Conservation (phyloP, 2,797 vertebrate genomes). For the Coendou prehensilis region DNA sequence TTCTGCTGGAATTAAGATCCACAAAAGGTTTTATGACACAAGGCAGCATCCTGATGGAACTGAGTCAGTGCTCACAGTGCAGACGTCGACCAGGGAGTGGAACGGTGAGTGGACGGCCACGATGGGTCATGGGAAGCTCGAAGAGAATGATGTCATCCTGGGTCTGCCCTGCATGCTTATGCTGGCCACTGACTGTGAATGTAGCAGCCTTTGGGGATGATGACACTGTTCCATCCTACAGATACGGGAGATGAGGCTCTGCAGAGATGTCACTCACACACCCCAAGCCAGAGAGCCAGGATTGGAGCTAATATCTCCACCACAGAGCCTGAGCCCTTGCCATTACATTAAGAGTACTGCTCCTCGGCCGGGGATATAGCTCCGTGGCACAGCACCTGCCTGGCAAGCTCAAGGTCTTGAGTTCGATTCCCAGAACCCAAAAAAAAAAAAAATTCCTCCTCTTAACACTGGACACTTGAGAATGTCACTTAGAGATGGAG, state of each 20-base stretch:
- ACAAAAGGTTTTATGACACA: constrained; percentile 64
- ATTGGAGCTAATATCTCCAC: background rate
- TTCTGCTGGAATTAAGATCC: constrained; percentile 80
- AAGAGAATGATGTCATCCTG: too few relatives aligned
- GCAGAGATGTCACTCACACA: background rate
- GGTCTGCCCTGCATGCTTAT: background rate
- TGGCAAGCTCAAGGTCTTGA: too few relatives aligned
- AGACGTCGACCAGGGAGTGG: constrained; percentile 82
- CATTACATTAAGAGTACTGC: background rate
- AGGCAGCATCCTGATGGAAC: constrained; percentile 20
- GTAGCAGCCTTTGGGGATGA: background rate
- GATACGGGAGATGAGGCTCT: background rate
- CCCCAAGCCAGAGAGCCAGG: background rate
- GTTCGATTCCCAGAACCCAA: too few relatives aligned
- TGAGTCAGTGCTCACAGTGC: constrained; percentile 83
- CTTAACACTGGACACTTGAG: background rate
- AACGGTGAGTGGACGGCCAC: constrained; percentile 83
- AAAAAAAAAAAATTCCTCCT: background rate
- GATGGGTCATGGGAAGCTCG: fast-evolving
- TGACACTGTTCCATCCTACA: background rate
- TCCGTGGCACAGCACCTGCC: too few relatives aligned
- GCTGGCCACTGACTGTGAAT: background rate
- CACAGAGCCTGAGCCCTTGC: background rate
- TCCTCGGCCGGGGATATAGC: background rate
- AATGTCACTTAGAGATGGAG: background rate